Conservation (phyloP, 23 tunicate species). For the Phallusia fumigata region DNA sequence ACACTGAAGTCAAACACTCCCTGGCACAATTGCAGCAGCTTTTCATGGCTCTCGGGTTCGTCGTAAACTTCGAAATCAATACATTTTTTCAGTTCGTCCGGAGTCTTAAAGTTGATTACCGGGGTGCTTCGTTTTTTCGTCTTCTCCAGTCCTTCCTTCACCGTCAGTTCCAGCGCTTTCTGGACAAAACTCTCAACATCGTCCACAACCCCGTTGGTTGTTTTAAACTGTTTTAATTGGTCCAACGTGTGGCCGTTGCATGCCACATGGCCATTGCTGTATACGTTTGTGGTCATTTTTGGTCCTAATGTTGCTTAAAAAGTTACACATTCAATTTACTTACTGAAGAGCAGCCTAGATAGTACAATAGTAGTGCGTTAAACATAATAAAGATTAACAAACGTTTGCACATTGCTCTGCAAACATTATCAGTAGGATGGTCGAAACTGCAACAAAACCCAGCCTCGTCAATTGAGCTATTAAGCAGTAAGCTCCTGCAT, state of each 20-base stretch:
- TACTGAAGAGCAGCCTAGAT: too few relatives aligned
- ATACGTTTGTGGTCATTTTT: neutral
- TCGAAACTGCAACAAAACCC: too few relatives aligned
- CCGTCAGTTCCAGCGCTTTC: slow-evolving; percentile 31
- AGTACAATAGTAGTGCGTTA: too few relatives aligned
- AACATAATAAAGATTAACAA: too few relatives aligned
- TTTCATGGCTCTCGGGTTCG: slow-evolving; percentile 38
- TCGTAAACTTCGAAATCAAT: slow-evolving; percentile 42
- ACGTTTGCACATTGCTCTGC: too few relatives aligned
- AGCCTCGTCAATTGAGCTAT: too few relatives aligned
- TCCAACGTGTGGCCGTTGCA: neutral
- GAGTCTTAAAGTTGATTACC: slow-evolving; percentile 56
- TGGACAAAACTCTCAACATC: slow-evolving; percentile 34
- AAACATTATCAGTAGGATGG: too few relatives aligned
- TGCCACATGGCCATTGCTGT: neutral
- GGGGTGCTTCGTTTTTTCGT: slow-evolving; percentile 29
- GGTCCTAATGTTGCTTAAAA: too few relatives aligned
- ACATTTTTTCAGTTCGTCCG: slow-evolving; percentile 48
- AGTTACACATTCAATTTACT: too few relatives aligned
- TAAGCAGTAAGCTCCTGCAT: too few relatives aligned
- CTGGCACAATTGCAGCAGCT: slow-evolving; percentile 26
- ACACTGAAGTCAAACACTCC: slow-evolving; percentile 59
- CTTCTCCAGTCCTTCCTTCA: slow-evolving; percentile 39
- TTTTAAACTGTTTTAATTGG: neutral
- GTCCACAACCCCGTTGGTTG: slow-evolving; percentile 1